Base-by-base conservation (phyloP, 2,888 invertebrate species). In the Hedya salicella region DNA sequence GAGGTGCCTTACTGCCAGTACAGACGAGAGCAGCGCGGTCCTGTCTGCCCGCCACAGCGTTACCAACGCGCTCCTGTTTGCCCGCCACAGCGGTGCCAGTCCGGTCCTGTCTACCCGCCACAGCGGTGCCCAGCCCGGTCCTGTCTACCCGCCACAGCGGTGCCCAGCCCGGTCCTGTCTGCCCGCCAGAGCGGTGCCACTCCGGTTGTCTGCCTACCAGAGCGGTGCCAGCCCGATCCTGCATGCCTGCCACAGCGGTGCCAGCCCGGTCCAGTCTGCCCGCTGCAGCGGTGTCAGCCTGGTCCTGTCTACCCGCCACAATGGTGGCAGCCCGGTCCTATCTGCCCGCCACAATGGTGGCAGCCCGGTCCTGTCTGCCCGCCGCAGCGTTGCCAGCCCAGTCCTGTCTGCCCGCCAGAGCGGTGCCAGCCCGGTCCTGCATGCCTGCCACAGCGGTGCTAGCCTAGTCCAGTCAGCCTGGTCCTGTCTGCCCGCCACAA, bases 371-470 rank as follows among this genome's bases (percentile, higher is more conserved):
- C 52, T 16, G 52, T 36, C 17, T 52, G 52, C 52, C 13, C 36
- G 9, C 21, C 40, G 5, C 16, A 8, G 54, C 2, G 53, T 19
- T 53, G 19, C 40, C 14, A 9, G 39, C 9, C 16, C 46, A 21
- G 39, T 14, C 53, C 14, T 30, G 59, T 36, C 42, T 30, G 59
- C 36, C n/a, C 13, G 17, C 46, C 19, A 9, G 1, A 4, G 57
- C 2, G 46, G 56, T n/a, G 19, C 53, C 19, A 44, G 56, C n/a
- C 60, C 19, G 36, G 49, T 32, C 39, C 48, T 36, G 25, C 16
- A 0, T 14, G 9, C 60, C 48, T 13, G 21, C 1, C n/a, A n/a
- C n/a, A n/a, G 42, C 16, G 32, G 17, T 8, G 57, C 44, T 0
- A 32, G 57, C n/a, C 30, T 13, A 6, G 30, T 16, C 17, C 32